Evolutionary conservation across 2,888 invertebrate species (phyloP).

Genomic region (Drosophila buzzatii): DNA sequence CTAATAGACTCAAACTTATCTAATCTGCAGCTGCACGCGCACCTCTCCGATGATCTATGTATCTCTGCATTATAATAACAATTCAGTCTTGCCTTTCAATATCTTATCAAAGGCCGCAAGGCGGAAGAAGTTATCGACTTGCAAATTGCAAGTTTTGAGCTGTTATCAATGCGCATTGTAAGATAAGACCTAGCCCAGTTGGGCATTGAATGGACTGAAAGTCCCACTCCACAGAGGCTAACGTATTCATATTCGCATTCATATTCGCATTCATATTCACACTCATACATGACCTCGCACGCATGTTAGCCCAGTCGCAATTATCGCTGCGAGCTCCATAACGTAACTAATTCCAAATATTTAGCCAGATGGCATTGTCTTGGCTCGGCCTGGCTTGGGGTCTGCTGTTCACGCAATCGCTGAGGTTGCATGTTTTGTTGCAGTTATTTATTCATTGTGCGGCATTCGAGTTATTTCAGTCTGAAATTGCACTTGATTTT

Average conservation of each 20-base stretch:
- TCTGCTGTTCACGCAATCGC: conserved; percentile 66
- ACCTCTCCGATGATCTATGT: neutral
- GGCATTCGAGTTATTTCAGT: conserved; percentile 66
- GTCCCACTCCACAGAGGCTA: neutral
- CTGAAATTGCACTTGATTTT: conserved; percentile 65
- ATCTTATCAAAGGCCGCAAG: neutral
- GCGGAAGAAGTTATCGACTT: neutral
- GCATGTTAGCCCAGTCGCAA: conserved; percentile 51
- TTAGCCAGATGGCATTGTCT: conserved; percentile 58
- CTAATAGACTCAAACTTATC: neutral
- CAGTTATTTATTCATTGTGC: conserved; percentile 70
- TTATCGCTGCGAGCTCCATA: conserved; percentile 46
- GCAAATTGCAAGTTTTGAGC: neutral
- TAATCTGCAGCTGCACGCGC: conserved; percentile 1
- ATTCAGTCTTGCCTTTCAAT: neutral
- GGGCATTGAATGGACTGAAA: neutral
- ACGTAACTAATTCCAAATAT: conserved; percentile 62
- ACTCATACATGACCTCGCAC: conserved; percentile 50
- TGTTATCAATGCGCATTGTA: conserved; percentile 4
- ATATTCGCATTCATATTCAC: neutral
- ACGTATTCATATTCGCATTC: conserved; percentile 1
- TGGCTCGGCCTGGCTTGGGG: neutral
- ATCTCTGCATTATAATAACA: neutral
- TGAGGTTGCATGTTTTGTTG: conserved; percentile 67
- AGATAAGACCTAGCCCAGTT: conserved; percentile 15